A percentile compares a stretch with the other conserved stretches of the same genome.
phyloP scores from a whole-genome alignment of 2,113 vertebrate species.

The Natator depressus region DNA sequence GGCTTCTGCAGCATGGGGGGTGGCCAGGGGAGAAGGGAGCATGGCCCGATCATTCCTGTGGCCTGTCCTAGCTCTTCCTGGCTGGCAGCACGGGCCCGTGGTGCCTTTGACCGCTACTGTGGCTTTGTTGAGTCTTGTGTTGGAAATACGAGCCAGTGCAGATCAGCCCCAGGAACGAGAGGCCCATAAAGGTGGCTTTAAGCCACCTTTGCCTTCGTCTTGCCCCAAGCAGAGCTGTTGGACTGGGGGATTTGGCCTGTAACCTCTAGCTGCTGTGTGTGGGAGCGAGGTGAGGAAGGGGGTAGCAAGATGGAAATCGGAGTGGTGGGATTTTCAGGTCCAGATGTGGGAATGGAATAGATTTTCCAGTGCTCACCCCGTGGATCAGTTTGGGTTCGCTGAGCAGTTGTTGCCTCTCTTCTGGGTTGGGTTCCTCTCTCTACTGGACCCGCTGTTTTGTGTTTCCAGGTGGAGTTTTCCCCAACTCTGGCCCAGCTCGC shows the following conservation, averaged over 20 bases:
- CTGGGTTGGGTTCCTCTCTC: neutral
- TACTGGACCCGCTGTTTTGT: neutral
- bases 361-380: neutral
- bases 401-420: too few relatives aligned
- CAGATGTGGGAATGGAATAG: neutral
- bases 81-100: neutral
- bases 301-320: neutral
- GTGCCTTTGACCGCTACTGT: neutral
- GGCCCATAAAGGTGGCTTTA: neutral
- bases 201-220: neutral
- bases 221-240: neutral
- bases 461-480: conserved; percentile 85
- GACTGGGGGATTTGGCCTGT: neutral
- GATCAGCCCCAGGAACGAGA: neutral
- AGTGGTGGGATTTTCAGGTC: neutral
- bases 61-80: neutral
- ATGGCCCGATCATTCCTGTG: neutral
- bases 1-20: too few relatives aligned
- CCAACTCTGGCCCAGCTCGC: conserved; percentile 82
- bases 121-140: neutral
- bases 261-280: neutral
- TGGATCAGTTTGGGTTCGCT: neutral
- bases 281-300: neutral
- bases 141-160: neutral
- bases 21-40: too few relatives aligned